These are phyloP conservation scores for Enhydra lutris DNA, from an alignment of 2,113 vertebrate genomes.

Conservation along the genomic window DNA sequence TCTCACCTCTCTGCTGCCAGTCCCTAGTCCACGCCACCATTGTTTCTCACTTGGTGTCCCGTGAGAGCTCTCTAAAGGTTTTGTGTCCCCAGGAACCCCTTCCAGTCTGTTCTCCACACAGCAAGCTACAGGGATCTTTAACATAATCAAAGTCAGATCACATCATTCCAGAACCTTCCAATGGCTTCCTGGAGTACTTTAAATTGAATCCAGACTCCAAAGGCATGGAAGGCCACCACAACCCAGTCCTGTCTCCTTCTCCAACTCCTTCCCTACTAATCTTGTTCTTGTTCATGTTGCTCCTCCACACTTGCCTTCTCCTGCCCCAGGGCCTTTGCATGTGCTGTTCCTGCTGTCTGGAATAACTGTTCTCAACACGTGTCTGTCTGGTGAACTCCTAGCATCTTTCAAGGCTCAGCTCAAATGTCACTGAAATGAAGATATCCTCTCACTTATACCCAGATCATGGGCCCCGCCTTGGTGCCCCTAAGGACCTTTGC, in stretches of 20 bases:
- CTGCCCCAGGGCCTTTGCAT: conserved; percentile 53
- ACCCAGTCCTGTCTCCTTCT: background rate
- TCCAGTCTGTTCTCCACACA: background rate
- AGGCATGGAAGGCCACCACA: background rate
- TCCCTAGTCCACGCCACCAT: background rate
- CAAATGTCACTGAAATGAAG: background rate
- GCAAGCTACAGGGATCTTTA: background rate
- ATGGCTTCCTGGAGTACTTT: background rate
- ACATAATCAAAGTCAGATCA: background rate
- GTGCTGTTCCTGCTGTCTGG: background rate
- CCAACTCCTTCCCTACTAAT: background rate
- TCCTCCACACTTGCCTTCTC: background rate
- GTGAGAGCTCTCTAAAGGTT: background rate
- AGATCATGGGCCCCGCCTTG: background rate
- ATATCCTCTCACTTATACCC: background rate
- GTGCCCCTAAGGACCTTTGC: background rate
- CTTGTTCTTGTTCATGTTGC: conserved; percentile 46
- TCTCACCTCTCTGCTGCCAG: background rate
- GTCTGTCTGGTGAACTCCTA: background rate
- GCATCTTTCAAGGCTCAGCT: conserved; percentile 12
- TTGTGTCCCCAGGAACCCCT: background rate
- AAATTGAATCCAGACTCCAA: conserved; percentile 44
- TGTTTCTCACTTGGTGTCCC: background rate
- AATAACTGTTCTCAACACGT: background rate
- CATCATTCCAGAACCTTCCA: conserved; percentile 32